These are phyloP conservation scores for Sebastes itinus DNA, from an alignment of 2,797 vertebrate genomes.

Conservation along the genomic window DNA sequence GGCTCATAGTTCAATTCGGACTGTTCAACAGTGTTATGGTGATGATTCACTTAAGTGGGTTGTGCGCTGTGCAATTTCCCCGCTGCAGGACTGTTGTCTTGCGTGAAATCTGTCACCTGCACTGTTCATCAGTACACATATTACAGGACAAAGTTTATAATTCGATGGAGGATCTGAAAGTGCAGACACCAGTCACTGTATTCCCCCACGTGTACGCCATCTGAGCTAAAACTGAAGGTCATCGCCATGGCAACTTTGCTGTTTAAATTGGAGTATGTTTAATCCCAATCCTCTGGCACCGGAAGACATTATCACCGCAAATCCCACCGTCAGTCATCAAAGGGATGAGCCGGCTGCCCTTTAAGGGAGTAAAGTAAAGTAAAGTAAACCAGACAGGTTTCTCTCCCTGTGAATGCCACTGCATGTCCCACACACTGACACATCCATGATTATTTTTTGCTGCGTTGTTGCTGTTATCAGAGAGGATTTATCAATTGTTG, in stretches of 20 bases:
- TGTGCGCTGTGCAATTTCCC: not conserved
- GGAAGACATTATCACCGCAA: slow-evolving; percentile 81
- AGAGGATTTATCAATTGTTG: slow-evolving; percentile 30
- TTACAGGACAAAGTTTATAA: slow-evolving; percentile 43
- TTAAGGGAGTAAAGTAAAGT: slow-evolving; percentile 49
- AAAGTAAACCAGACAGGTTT: slow-evolving; percentile 46
- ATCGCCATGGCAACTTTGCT: slow-evolving; percentile 79
- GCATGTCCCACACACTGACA: slow-evolving; percentile 27
- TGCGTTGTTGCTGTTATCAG: slow-evolving; percentile 21
- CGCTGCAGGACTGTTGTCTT: not conserved
- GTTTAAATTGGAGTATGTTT: slow-evolving; percentile 78
- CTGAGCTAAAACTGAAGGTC: slow-evolving; percentile 77
- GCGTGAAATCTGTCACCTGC: slow-evolving; percentile 43
- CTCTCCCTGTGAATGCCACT: slow-evolving; percentile 47
- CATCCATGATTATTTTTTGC: slow-evolving; percentile 11
- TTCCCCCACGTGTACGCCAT: slow-evolving; percentile 31
- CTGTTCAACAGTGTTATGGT: slow-evolving; percentile 55
- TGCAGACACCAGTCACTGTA: slow-evolving; percentile 45
- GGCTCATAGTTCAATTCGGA: slow-evolving; percentile 46
- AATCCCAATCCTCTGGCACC: slow-evolving; percentile 80
- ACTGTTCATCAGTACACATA: slow-evolving; percentile 13
- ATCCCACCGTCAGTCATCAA: slow-evolving; percentile 76
- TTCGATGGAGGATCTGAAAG: slow-evolving; percentile 64
- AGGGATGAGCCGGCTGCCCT: slow-evolving; percentile 76
- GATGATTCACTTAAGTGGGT: slow-evolving; percentile 20